These are phyloP conservation scores for Oplegnathus fasciatus DNA, from an alignment of 2,113 vertebrate species.

Conservation along the genomic window DNA sequence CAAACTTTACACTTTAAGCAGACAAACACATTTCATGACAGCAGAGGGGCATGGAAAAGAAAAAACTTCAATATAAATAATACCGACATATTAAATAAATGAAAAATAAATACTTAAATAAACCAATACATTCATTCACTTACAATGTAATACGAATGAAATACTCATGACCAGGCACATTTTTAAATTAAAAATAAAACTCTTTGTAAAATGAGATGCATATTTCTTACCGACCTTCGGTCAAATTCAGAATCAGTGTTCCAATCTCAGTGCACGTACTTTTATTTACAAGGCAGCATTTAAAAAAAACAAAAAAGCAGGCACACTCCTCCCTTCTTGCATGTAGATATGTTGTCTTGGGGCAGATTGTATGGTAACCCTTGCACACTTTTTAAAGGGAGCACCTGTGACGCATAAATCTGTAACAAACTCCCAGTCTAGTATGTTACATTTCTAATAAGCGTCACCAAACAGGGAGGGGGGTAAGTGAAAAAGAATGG, in stretches of 20 bases:
- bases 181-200: not conserved
- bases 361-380: constrained; percentile 48
- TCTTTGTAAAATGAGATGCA: constrained; percentile 20
- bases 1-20: not conserved
- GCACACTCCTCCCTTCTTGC: constrained; percentile 8
- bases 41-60: not conserved
- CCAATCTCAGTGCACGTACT: constrained; percentile 6
- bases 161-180: not conserved
- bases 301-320: constrained; percentile 9
- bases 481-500: constrained; percentile 94
- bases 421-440: constrained; percentile 86
- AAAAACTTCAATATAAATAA: not conserved
- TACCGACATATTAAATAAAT: not conserved
- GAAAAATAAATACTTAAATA: not conserved
- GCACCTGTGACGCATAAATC: constrained; percentile 94
- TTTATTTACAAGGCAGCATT: constrained; percentile 10
- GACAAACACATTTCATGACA: not conserved
- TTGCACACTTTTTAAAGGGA: constrained; percentile 80
- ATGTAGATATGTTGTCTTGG: constrained; percentile 36
- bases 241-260: constrained; percentile 11
- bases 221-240: constrained; percentile 23
- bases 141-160: not conserved
- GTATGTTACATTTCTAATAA: constrained; percentile 94
- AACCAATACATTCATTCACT: not conserved
- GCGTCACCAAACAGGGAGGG: constrained; percentile 87